phyloP scores from a whole-genome alignment of 2,888 invertebrate species.

The Proisotoma minuta region DNA sequence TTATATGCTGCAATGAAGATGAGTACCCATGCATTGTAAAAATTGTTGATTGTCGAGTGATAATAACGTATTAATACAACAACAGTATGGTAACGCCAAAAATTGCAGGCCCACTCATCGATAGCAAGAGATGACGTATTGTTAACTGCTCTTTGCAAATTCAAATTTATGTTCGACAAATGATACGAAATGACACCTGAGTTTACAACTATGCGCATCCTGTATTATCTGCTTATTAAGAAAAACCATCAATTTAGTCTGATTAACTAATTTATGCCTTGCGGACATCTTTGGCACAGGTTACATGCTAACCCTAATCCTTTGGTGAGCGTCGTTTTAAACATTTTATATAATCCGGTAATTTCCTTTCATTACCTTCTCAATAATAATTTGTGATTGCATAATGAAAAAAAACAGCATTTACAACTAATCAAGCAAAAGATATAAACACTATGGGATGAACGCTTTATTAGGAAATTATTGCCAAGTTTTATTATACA shows the following conservation, averaged over 20 bases:
- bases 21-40: background rate
- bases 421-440: no score
- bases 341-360: background rate
- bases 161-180: background rate
- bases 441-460: no score
- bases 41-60: background rate
- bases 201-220: background rate
- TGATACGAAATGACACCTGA: slow-evolving; percentile 2
- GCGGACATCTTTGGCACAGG: background rate
- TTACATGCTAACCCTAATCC: background rate
- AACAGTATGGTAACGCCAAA: no score
- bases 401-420: background rate
- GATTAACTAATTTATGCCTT: background rate
- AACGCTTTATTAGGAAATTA: no score
- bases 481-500: no score
- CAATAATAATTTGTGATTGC: background rate
- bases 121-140: no score
- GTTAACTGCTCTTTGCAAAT: no score
- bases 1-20: background rate
- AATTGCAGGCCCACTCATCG: no score
- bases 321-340: background rate
- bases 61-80: no score
- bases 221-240: background rate
- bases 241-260: slow-evolving; percentile 3
- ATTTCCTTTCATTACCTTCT: background rate